phyloP scores from a whole-genome alignment of 2,113 vertebrate genomes.

The Diadophis punctatus region DNA sequence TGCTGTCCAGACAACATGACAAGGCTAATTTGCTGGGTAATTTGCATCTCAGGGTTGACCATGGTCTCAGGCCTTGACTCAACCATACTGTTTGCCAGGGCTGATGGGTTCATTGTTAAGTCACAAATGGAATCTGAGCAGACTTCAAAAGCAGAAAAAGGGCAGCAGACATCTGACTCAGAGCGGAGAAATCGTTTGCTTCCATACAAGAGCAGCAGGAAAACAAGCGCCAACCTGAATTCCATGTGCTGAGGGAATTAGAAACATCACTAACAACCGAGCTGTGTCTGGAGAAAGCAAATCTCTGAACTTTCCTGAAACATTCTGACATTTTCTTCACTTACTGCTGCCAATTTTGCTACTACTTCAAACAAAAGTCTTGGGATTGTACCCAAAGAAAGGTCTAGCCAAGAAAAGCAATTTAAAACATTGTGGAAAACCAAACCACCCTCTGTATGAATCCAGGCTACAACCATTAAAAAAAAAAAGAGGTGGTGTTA shows the following conservation, averaged over 20 bases:
- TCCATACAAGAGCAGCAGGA: slow-evolving; percentile 17
- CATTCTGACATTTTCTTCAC: not conserved
- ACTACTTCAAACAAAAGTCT: not conserved
- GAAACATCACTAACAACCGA: slow-evolving; percentile 26
- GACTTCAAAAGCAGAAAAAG: slow-evolving; percentile 14
- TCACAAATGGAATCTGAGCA: slow-evolving; percentile 43
- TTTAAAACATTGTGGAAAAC: not conserved
- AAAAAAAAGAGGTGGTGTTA: not conserved
- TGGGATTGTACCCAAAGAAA: not conserved
- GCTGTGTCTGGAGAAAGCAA: slow-evolving; percentile 23
- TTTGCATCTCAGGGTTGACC: slow-evolving; percentile 58
- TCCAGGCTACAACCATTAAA: not conserved
- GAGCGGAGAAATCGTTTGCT: slow-evolving; percentile 43
- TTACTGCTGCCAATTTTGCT: not conserved
- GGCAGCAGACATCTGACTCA: slow-evolving; percentile 15
- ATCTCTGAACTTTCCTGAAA: slow-evolving; percentile 16
- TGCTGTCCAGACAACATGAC: not conserved
- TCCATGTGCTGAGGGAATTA: slow-evolving; percentile 15
- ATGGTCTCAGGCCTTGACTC: slow-evolving; percentile 53
- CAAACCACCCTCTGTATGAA: not conserved
- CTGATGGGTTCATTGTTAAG: slow-evolving; percentile 50
- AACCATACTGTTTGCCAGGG: slow-evolving; percentile 15
- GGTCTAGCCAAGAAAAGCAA: not conserved
- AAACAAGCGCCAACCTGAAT: slow-evolving; percentile 52
- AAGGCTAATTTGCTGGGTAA: slow-evolving; percentile 25